These are phyloP conservation scores for Metopia argyrocephala DNA, from an alignment of 2,888 invertebrate species.

Conservation along the genomic window DNA sequence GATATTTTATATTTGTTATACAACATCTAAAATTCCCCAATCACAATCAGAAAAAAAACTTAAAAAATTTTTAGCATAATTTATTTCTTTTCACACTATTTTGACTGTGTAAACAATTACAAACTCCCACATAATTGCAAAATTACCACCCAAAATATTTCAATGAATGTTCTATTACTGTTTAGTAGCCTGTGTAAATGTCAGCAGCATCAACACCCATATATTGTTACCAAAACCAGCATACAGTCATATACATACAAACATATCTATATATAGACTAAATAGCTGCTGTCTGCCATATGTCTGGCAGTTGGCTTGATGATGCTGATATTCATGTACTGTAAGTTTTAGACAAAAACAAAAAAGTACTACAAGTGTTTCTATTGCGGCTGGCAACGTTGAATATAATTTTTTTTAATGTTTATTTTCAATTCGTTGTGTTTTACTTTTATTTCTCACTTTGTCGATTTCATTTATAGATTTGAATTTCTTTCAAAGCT, in stretches of 20 bases:
- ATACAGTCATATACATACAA: constrained; percentile 15
- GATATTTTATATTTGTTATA: too few species aligned
- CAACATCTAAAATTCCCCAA: too few species aligned
- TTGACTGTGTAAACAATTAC: neutral
- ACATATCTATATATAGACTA: constrained; percentile 1
- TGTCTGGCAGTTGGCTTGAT: constrained; percentile 59
- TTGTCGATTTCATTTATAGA: constrained; percentile 11
- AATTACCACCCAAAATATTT: constrained; percentile 28
- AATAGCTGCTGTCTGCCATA: constrained; percentile 52
- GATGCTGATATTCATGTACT: constrained; percentile 44
- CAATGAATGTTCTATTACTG: constrained; percentile 36
- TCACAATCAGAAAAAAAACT: neutral
- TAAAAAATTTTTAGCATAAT: neutral
- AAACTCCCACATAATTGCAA: constrained; percentile 6
- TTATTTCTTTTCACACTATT: neutral
- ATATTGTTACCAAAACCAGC: constrained; percentile 46
- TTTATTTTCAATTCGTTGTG: constrained; percentile 11
- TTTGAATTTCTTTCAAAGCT: constrained; percentile 44
- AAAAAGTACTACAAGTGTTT: constrained; percentile 1
- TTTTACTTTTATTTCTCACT: neutral
- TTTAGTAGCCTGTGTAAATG: constrained; percentile 60
- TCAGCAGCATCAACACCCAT: constrained; percentile 59
- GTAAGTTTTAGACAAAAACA: constrained; percentile 3
- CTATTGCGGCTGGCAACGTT: constrained; percentile 22
- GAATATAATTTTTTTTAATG: constrained; percentile 27